Evolutionary conservation across 2,888 invertebrate genomes (phyloP), one percentile per base, ranked within the genome.

Genomic region (Eristalis tenax): DNA sequence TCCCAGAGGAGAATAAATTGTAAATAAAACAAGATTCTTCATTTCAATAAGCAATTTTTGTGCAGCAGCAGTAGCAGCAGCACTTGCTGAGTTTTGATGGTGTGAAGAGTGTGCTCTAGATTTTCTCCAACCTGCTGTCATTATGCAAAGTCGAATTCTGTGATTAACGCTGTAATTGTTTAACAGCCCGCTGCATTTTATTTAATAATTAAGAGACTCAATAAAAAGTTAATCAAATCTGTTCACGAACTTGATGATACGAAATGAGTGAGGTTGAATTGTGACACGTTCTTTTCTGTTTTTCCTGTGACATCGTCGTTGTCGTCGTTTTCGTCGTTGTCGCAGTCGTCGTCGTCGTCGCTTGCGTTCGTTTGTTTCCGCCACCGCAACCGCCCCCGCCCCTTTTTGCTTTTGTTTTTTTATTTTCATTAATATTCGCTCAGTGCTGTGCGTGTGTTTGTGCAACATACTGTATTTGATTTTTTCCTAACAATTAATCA

Each of bases 221-320:
- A 70, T 35, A 63, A 65, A 26, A 59, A 61, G 43, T 69, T 35
- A 18, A n/a, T 71, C 28, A 76, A 59, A 22, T 40, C 32, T 57
- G 64, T 70, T 56, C 66, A 32, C 38, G 5, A 74, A 82, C 40
- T 70, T 50, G n/a, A n/a, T 40, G 15, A 57, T 61, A 65, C 78
- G 83, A 83, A 83, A 87, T 87, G 87, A 68, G 63, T 83, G 76
- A 75, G 76, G 56, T 83, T 87, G 76, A 83, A 65, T 83, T 83
- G 83, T 87, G 87, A 87, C 87, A 87, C 87, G 87, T 87, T 87
- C 61, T 68, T 83, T 80, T 87, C 68, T 69, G 76, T 83, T 81
- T 86, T 83, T 73, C 65, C 69, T 83, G 87, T 87, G 79, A 87
- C 83, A 77, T 70, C 68, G 84, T 75, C 61, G 77, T 79, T 43